phyloP scores from a whole-genome alignment of 2,113 vertebrate genomes.

The Corythaixoides concolor region DNA sequence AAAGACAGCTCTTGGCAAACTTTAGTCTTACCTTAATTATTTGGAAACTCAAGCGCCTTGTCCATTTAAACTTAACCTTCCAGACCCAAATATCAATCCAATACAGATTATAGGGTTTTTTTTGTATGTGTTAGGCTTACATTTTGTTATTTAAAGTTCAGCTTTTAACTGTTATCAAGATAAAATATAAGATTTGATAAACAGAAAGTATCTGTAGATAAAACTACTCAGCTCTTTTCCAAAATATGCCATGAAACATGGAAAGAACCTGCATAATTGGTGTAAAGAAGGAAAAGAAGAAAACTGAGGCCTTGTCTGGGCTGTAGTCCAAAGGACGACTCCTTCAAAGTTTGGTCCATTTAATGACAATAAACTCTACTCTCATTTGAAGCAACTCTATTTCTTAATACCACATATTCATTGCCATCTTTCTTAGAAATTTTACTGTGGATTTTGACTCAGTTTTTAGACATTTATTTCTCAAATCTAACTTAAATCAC shows the following conservation, averaged over 20 bases:
- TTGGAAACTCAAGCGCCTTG: not conserved
- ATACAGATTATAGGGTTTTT: not conserved
- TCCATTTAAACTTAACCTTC: not conserved
- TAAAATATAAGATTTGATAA: not conserved
- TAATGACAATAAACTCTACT: not conserved
- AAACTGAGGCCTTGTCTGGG: not conserved
- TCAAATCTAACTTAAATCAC: not conserved
- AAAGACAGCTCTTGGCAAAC: not conserved
- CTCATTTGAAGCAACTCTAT: not conserved
- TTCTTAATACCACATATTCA: not conserved
- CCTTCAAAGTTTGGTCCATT: not conserved
- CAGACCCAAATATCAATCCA: not conserved
- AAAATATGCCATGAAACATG: not conserved
- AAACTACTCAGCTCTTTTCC: not conserved
- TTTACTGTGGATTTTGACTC: not conserved
- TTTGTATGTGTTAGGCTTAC: not conserved
- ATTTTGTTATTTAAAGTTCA: not conserved
- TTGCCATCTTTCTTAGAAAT: not conserved
- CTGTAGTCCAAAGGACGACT: not conserved
- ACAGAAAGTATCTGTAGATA: not conserved
- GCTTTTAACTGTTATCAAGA: not conserved
- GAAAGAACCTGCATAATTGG: not conserved
- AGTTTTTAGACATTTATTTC: not conserved
- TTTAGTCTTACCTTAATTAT: not conserved
- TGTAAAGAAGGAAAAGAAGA: not conserved